Base-by-base conservation (phyloP, 1,140 invertebrate genomes). In the Hetaerina americana region DNA sequence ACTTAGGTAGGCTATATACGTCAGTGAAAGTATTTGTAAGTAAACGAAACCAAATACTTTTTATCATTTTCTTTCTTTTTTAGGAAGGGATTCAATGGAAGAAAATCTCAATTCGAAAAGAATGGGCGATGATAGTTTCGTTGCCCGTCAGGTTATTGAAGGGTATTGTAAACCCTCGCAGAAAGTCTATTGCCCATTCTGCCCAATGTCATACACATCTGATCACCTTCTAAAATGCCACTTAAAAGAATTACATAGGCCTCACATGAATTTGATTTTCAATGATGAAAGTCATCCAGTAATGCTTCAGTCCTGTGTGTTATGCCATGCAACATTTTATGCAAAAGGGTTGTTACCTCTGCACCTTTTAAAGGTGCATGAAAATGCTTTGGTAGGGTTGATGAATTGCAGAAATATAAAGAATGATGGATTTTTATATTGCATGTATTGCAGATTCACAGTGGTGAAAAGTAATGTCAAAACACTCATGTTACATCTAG, bases 191-290 rank as follows among this genome's bases (percentile, higher is more conserved):
- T 78, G 77, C 72, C 77, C 77, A 10, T 78, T 78, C 68, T 78
- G 77, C 73, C 68, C 70, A 5, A 70, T 74, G 67, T 74, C 75
- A 57, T 77, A 74, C 72, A 72, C 73, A 6, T 77, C 74, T 74
- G 77, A 77, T 72, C 76, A 75, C 66, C 49, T 76, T 27, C 74
- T 78, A 10, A 77, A 78, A 75, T 73, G 74, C 25, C 77, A 78
- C 68, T 77, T 78, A 10, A 74, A 76, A 71, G 70, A 73, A 49
- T 68, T 66, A 18, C 77, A 78, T 70, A 70, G 72, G 6, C 49
- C 31, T 18, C 74, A 75, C 68, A 25, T 78, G 24, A 75, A 76
- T 71, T 31, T 69, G n/a, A 72, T 77, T 27, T 69, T 73, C 15
- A 66, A 66, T 26, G 31, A 71, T 66, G 70, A 73, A 22, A 57